phyloP scores from a whole-genome alignment of 2,888 invertebrate species.

The Aromia moschata region DNA sequence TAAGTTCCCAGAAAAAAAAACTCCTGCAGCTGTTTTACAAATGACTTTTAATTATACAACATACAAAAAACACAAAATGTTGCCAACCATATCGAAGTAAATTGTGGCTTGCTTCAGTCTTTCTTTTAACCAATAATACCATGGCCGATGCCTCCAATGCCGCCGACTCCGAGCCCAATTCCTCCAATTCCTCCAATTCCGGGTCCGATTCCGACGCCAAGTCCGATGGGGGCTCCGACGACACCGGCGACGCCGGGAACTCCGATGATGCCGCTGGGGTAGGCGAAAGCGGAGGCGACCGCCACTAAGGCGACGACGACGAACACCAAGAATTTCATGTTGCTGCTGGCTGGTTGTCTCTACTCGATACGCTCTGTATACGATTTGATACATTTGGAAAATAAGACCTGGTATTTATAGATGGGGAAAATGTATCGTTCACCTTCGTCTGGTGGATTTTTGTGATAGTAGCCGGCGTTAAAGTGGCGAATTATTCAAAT shows the following conservation, averaged over 20 bases:
- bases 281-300: conserved; percentile 37
- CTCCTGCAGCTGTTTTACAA: too few relatives aligned
- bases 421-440: neutral
- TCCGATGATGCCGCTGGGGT: conserved; percentile 31
- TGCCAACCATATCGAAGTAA: too few relatives aligned
- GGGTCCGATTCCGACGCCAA: neutral
- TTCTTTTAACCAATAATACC: neutral
- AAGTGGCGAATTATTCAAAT: neutral
- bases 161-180: neutral
- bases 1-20: too few relatives aligned
- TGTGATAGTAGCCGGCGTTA: neutral
- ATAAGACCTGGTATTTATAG: neutral
- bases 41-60: too few relatives aligned
- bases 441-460: neutral
- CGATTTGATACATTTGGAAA: neutral
- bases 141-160: neutral
- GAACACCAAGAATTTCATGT: conserved; percentile 44
- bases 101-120: neutral
- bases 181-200: neutral
- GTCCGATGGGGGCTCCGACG: conserved; percentile 1
- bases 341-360: conserved; percentile 19
- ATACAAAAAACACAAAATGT: too few relatives aligned
- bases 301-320: conserved; percentile 40
- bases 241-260: conserved; percentile 27
- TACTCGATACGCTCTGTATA: conserved; percentile 1